Evolutionary conservation across 2,797 vertebrate genomes (phyloP).

Genomic region (Rhadinocentrus ornatus): DNA sequence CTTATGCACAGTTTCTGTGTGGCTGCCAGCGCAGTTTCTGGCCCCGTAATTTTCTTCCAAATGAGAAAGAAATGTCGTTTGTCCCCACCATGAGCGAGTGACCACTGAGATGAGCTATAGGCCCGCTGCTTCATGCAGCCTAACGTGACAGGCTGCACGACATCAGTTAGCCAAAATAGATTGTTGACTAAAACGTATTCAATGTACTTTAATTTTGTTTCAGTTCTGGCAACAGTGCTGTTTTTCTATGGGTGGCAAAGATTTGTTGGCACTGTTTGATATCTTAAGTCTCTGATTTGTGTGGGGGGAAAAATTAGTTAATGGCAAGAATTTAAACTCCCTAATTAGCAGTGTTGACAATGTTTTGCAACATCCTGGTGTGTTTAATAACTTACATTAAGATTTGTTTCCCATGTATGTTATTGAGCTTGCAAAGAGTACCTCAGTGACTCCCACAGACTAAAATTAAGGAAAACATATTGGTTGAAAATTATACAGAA

Average conservation of each 20-base stretch:
- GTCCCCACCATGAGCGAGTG: slow-evolving; percentile 68
- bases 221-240: slow-evolving; percentile 57
- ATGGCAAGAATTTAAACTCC: slow-evolving; percentile 65
- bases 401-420: slow-evolving; percentile 61
- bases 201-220: slow-evolving; percentile 72
- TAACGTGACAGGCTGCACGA: slow-evolving; percentile 78
- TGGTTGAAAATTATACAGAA: slow-evolving; percentile 31
- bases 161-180: slow-evolving; percentile 84
- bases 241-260: slow-evolving; percentile 64
- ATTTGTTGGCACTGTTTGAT: slow-evolving; percentile 60
- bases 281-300: slow-evolving; percentile 53
- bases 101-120: slow-evolving; percentile 75
- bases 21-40: slow-evolving; percentile 68
- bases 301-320: slow-evolving; percentile 62
- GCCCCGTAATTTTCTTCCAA: slow-evolving; percentile 74
- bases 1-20: slow-evolving; percentile 70
- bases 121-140: slow-evolving; percentile 72
- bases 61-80: slow-evolving; percentile 78
- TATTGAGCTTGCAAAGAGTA: slow-evolving; percentile 50
- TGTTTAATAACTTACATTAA: slow-evolving; percentile 62
- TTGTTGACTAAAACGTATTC: slow-evolving; percentile 77
- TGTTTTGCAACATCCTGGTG: slow-evolving; percentile 55
- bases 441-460: slow-evolving; percentile 35
- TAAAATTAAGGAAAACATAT: slow-evolving; percentile 43
- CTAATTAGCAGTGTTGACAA: slow-evolving; percentile 62